Evolutionary conservation across 2,113 vertebrate genomes (phyloP).

Genomic region (Bufo bufo): DNA sequence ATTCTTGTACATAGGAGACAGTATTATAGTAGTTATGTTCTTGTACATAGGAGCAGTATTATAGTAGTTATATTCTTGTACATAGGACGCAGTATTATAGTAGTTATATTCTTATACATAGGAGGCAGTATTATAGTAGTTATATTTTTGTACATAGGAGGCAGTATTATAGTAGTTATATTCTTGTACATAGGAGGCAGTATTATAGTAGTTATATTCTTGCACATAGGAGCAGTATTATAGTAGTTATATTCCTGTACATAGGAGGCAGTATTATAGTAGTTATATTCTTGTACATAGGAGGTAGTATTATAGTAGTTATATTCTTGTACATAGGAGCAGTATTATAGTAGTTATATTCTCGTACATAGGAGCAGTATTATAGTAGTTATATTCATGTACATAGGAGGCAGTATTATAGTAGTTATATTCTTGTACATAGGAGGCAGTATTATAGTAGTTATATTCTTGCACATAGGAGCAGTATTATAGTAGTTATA

Average conservation of each 20-base stretch:
- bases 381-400: no score
- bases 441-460: no score
- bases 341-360: not conserved
- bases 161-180: no score
- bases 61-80: conserved; percentile 3
- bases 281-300: not conserved
- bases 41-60: not conserved
- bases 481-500: conserved; percentile 1
- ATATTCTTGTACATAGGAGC: not conserved
- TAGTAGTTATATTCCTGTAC: no score
- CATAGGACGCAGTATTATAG: not conserved
- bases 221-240: no score
- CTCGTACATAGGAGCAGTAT: no score
- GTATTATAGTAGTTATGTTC: not conserved
- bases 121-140: not conserved
- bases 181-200: not conserved
- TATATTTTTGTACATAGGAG: no score
- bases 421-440: not conserved
- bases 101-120: not conserved
- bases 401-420: not conserved
- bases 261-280: not conserved
- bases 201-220: not conserved
- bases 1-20: not conserved
- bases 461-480: no score
- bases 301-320: no score